Evolutionary conservation across 2,113 vertebrate genomes (phyloP).

Genomic region (Barbus barbus): DNA sequence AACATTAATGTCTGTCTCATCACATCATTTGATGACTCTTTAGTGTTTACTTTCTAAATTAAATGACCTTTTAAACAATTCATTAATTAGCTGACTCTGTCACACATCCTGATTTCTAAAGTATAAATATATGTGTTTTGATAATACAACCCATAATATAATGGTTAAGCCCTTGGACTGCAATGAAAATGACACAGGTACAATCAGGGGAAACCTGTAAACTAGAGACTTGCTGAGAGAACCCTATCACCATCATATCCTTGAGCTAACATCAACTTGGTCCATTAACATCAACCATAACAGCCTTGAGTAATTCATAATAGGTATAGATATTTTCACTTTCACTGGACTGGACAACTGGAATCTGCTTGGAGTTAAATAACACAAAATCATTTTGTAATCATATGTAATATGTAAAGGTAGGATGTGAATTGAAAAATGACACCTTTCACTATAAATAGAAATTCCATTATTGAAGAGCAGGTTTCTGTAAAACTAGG

Average conservation of each 20-base stretch:
- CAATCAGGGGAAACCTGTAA: neutral
- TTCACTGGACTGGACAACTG: neutral
- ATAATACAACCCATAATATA: too few relatives aligned
- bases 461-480: conserved; percentile 24
- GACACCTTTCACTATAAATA: conserved; percentile 7
- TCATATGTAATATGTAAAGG: neutral
- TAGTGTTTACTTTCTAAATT: neutral
- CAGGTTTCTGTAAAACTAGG: conserved; percentile 32
- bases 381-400: neutral
- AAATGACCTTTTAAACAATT: neutral
- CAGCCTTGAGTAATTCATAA: neutral
- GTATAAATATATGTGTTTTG: too few relatives aligned
- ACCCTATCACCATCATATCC: neutral
- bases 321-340: neutral
- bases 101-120: neutral
- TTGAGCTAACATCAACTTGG: neutral
- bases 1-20: neutral
- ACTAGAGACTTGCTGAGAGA: neutral
- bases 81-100: neutral
- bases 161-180: neutral
- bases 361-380: neutral
- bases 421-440: conserved; percentile 13
- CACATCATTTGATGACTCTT: neutral
- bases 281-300: neutral
- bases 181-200: neutral